Percentiles rank a stretch among this genome's conserved stretches.
These are phyloP conservation scores for Venustaconcha ellipsiformis DNA, from an alignment of 1,140 invertebrate species.

Conservation along the genomic window DNA sequence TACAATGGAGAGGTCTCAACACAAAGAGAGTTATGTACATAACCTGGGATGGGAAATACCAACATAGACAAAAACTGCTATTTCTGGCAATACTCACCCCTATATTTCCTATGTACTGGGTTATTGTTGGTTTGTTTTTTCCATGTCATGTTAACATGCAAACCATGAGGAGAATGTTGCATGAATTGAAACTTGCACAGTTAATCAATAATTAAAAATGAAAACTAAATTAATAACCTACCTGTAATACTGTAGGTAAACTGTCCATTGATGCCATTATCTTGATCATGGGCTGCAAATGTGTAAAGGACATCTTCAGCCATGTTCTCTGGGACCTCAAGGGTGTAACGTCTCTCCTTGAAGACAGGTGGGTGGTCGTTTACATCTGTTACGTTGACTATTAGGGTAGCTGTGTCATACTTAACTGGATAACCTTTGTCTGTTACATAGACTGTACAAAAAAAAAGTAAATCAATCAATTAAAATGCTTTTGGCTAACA, in stretches of 20 bases:
- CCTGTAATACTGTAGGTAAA: conserved; percentile 94
- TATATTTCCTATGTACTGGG: no score
- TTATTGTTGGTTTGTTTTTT: no score
- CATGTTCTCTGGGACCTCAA: conserved; percentile 50
- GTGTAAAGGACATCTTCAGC: conserved; percentile 76
- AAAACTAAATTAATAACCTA: conserved; percentile 59
- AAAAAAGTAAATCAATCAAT: background rate
- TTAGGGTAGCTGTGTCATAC: conserved; percentile 69
- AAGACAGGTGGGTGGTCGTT: conserved; percentile 68
- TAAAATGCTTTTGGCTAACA: no score
- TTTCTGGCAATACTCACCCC: no score
- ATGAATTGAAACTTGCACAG: no score
- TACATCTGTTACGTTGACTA: conserved; percentile 70
- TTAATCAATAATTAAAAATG: no score
- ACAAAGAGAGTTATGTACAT: no score
- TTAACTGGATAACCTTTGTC: conserved; percentile 61
- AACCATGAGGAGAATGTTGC: no score
- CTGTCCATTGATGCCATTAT: conserved; percentile 86
- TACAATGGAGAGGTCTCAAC: no score
- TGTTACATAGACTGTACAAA: conserved; percentile 59
- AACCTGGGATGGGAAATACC: no score
- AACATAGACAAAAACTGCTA: no score
- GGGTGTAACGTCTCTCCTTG: conserved; percentile 18
- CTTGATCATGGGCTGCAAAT: conserved; percentile 82
- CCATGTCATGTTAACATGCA: no score